A percentile compares a stretch with the other conserved stretches of the same genome.
Evolutionary conservation across 2,888 invertebrate species (phyloP).

Genomic region (Lasioglossum calceatum): DNA sequence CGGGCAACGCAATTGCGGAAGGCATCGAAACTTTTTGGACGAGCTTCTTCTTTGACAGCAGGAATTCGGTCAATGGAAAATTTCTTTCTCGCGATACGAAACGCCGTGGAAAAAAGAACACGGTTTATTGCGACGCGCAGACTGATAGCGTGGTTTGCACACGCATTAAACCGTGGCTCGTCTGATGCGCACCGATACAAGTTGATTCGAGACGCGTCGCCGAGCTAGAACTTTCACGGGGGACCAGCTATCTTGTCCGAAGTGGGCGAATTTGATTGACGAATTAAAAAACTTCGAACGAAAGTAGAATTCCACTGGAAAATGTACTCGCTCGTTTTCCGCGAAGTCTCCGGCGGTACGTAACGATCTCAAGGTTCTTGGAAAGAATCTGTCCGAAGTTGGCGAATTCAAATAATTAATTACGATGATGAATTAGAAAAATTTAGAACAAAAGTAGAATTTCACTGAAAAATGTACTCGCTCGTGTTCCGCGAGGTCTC

Average conservation of each 20-base stretch:
- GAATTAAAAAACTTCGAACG: no score
- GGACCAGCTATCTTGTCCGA: neutral
- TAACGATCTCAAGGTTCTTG: neutral
- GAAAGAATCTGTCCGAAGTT: neutral
- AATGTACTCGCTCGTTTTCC: no score
- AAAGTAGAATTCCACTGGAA: no score
- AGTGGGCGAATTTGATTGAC: neutral
- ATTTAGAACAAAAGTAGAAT: no score
- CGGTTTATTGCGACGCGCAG: slow-evolving; percentile 12
- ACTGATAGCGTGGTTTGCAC: slow-evolving; percentile 61
- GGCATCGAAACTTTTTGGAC: neutral
- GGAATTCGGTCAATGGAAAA: neutral
- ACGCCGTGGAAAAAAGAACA: slow-evolving; percentile 16
- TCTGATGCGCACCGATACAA: slow-evolving; percentile 25
- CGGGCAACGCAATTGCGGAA: slow-evolving; percentile 12
- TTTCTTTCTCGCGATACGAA: slow-evolving; percentile 50
- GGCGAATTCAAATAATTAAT: neutral
- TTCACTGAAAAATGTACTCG: no score
- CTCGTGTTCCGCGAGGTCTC: no score
- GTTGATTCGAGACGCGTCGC: slow-evolving; percentile 34
- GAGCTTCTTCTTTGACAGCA: neutral
- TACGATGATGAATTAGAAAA: no score
- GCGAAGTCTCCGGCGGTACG: no score
- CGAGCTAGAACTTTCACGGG: slow-evolving; percentile 64
- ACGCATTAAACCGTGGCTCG: slow-evolving; percentile 60